Percentiles rank a stretch among this genome's conserved stretches.
Evolutionary conservation across 35 echinoderm and acorn worm genomes (phyloP).

Genomic region (Ophiothrix spiculata): DNA sequence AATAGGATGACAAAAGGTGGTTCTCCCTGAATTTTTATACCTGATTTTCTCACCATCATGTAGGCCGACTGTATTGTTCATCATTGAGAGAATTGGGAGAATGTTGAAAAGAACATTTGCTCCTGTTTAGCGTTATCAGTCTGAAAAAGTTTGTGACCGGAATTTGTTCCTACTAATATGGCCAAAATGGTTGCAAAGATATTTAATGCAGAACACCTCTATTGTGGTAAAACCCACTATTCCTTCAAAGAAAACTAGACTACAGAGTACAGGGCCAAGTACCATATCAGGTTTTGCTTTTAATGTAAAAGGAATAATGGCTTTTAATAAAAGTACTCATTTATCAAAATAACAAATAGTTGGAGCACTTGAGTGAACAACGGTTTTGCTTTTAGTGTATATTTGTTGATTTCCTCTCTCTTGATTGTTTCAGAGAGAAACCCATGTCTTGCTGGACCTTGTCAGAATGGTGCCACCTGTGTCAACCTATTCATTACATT

Average conservation of each 20-base stretch:
- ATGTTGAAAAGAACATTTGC: too few relatives aligned
- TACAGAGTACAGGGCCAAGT: not conserved
- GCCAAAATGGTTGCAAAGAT: too few relatives aligned
- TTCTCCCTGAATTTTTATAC: not conserved
- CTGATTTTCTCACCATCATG: not conserved
- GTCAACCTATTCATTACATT: constrained; percentile 24
- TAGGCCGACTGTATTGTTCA: not conserved
- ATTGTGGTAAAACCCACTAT: too few relatives aligned
- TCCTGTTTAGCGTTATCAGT: too few relatives aligned
- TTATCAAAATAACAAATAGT: not conserved
- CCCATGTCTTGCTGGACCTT: constrained; percentile 13
- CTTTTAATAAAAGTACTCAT: not conserved
- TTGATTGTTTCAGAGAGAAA: not conserved
- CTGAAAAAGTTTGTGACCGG: too few relatives aligned
- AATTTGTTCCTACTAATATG: too few relatives aligned
- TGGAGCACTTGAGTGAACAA: not conserved
- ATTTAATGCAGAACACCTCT: too few relatives aligned
- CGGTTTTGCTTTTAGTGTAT: not conserved
- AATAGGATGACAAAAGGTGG: not conserved
- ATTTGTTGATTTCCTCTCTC: not conserved
- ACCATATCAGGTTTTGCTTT: not conserved
- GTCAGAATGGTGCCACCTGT: constrained; percentile 31
- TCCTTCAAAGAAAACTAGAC: too few relatives aligned
- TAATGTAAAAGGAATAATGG: not conserved
- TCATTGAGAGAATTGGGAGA: not conserved